Base-by-base conservation (phyloP, 1,140 invertebrate species). In the Diorhabda elongata region DNA sequence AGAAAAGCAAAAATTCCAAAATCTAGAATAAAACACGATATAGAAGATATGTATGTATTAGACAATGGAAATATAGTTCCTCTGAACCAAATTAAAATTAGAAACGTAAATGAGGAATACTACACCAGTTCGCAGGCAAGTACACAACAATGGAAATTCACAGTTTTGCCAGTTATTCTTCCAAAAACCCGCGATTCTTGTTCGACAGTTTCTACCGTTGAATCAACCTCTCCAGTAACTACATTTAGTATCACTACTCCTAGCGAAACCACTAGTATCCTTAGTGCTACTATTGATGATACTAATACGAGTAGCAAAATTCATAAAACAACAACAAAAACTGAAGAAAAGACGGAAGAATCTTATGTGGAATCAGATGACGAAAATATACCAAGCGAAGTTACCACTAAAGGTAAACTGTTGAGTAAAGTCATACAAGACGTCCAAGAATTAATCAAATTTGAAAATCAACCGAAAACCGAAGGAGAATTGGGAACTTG, bases 351-450 rank as follows among this genome's bases (percentile, higher is more conserved):
- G n/a, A 11, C 26, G 9, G 56, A 58, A 56, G 44, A 63, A 26
- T 9, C 41, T 6, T 57, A 45, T 52, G 58, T n/a, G 7, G 66
- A 9, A 59, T 42, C 11, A 44, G 64, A 60, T 3, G 66, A 66
- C 63, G 66, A 66, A 41, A 61, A 61, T 47, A 59, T 65, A 44
- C 56, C 57, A 44, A 59, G 64, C 42, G 66, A n/a, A 11, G 41
- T 64, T 4, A 67, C 69, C 61, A 42, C 56, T 41, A 58, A 69
- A 5, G 61, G 64, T 7, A 68, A 67, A 44, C 61, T 71, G 41
- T 59, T 77, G 44, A 68, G 65, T 45, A 73, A 71, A 61, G 72
- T 77, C 2, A 64, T 77, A 8, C 59, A 77, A 59, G 69, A 75
- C 11, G 73, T 76, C 9, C 71, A 75, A 57, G 69, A 68, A n/a